These are phyloP conservation scores for Luffia ferchaultella DNA, from an alignment of 2,888 invertebrate genomes.

Conservation along the genomic window DNA sequence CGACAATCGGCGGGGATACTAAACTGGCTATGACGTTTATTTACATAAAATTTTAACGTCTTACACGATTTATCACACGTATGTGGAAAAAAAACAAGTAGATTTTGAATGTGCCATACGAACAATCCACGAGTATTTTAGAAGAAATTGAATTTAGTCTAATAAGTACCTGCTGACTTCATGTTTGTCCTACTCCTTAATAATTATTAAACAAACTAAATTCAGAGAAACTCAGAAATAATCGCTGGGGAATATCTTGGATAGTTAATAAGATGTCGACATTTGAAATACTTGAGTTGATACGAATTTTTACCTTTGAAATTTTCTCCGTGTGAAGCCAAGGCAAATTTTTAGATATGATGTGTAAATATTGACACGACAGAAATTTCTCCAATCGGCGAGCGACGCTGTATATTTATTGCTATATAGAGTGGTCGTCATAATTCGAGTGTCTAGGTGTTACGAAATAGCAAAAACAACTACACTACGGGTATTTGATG, in stretches of 20 bases:
- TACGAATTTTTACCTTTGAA: background rate
- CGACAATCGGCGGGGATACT: too few species aligned
- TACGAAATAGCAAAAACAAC: too few species aligned
- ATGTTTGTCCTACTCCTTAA: background rate
- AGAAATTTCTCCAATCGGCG: background rate
- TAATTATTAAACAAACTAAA: background rate
- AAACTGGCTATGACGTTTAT: conserved; percentile 41
- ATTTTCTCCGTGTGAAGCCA: background rate
- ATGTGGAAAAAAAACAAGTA: background rate
- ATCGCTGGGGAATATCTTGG: background rate
- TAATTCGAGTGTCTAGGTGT: too few species aligned
- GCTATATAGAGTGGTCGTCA: too few species aligned
- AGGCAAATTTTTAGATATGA: conserved; percentile 26
- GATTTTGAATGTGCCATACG: background rate
- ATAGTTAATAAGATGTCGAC: background rate
- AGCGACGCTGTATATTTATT: too few species aligned
- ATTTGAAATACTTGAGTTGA: background rate
- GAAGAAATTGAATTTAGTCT: background rate
- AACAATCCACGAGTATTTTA: background rate
- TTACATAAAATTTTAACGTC: conserved; percentile 31
- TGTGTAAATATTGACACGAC: conserved; percentile 35
- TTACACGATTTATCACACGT: background rate
- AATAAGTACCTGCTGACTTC: background rate
- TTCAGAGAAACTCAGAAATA: background rate
- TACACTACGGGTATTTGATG: too few species aligned